Percentiles rank a stretch among this genome's conserved stretches.
Conservation (phyloP, 2,888 invertebrate species). For the Diaphora mendica region DNA sequence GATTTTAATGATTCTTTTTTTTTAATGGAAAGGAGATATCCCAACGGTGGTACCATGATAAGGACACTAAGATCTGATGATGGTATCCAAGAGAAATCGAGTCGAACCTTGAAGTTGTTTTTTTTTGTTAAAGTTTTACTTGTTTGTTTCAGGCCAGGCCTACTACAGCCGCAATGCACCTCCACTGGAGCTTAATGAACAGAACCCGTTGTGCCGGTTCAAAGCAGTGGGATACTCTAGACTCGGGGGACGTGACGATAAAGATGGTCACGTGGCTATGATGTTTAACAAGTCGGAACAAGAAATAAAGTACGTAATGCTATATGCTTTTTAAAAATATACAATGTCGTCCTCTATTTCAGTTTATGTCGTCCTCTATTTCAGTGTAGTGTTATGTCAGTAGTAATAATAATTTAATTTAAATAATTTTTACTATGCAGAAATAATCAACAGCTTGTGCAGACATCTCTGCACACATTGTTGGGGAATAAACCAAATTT, state of each 20-base stretch:
- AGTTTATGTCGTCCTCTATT: not conserved
- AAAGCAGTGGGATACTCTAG: slow-evolving; percentile 98
- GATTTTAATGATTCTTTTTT: no score
- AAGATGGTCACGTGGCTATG: slow-evolving; percentile 95
- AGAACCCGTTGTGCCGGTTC: slow-evolving; percentile 97
- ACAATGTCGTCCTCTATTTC: not conserved
- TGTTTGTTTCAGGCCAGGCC: slow-evolving; percentile 87
- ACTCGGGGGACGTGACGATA: slow-evolving; percentile 94
- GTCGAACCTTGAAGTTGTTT: no score
- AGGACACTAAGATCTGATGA: no score
- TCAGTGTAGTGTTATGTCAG: no score
- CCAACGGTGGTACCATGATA: no score
- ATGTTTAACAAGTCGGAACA: slow-evolving; percentile 93
- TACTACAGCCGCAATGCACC: slow-evolving; percentile 92
- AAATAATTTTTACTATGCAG: slow-evolving; percentile 65
- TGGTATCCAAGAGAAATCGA: no score
- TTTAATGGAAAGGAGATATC: no score
- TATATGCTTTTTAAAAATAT: not conserved
- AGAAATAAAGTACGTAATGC: slow-evolving; percentile 89
- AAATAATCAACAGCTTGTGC: slow-evolving; percentile 90
- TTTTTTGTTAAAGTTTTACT: no score
- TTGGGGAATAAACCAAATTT: slow-evolving; percentile 95
- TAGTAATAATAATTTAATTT: not conserved
- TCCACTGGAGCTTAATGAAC: slow-evolving; percentile 93
- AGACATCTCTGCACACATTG: slow-evolving; percentile 88